A percentile compares a stretch with the other conserved stretches of the same genome.
Evolutionary conservation across 2,888 invertebrate genomes (phyloP).

Genomic region (Neuroscelio doddi): DNA sequence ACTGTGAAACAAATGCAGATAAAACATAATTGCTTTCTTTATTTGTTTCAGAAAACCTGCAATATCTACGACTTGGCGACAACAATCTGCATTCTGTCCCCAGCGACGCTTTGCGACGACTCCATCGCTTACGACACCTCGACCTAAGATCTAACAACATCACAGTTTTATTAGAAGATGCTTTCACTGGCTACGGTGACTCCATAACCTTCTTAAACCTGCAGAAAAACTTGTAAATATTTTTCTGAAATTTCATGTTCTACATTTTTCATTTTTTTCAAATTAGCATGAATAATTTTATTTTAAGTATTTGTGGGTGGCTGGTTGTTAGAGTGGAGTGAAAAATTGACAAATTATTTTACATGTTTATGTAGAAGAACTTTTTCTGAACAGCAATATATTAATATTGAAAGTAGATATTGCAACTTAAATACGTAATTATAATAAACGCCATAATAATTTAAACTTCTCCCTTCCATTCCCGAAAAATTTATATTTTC

Average conservation of each 20-base stretch:
- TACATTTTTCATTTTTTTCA: neutral
- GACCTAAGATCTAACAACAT: conserved; percentile 93
- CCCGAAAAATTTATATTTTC: too few species aligned
- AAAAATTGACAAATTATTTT: too few species aligned
- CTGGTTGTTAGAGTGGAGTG: too few species aligned
- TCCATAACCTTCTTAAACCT: conserved; percentile 94
- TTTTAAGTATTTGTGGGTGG: too few species aligned
- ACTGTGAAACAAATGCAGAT: neutral
- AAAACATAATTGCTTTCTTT: conserved; percentile 5
- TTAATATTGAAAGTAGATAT: too few species aligned
- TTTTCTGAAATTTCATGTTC: neutral
- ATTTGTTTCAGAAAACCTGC: conserved; percentile 83
- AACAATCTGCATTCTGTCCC: conserved; percentile 91
- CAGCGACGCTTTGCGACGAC: conserved; percentile 85
- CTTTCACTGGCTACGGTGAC: conserved; percentile 90
- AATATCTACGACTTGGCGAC: conserved; percentile 90
- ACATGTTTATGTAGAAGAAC: too few species aligned
- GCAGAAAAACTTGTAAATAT: conserved; percentile 90
- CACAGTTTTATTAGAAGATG: conserved; percentile 86
- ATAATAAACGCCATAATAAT: too few species aligned
- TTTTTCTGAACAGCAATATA: too few species aligned
- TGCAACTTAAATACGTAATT: too few species aligned
- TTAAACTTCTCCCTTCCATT: too few species aligned
- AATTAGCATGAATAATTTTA: too few species aligned
- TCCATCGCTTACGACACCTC: conserved; percentile 90